Percentiles rank a stretch among this genome's conserved stretches.
These are phyloP conservation scores for Embidobia sp. DNA, from an alignment of 2,888 invertebrate species.

Conservation along the genomic window DNA sequence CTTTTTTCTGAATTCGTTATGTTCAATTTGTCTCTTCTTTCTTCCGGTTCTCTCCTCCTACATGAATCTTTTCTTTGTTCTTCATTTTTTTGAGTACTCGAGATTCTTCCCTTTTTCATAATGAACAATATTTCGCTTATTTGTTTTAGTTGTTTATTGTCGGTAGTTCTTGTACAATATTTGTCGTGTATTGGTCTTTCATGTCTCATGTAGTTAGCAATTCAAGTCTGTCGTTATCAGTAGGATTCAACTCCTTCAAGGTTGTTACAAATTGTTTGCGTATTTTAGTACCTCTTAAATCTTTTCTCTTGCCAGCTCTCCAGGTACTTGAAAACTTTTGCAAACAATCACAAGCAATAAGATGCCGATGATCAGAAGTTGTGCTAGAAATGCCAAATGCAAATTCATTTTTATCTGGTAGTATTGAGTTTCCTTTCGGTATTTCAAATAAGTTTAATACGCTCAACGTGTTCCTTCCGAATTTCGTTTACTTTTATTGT, in stretches of 20 bases:
- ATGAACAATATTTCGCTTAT: too few species aligned
- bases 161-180: not conserved
- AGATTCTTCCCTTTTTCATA: too few species aligned
- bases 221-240: not conserved
- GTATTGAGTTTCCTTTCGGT: not conserved
- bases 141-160: too few species aligned
- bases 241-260: not conserved
- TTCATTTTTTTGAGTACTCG: too few species aligned
- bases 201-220: conserved; percentile 5
- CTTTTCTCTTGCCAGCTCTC: not conserved
- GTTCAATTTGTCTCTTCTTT: too few species aligned
- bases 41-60: too few species aligned
- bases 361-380: not conserved
- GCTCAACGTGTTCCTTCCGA: not conserved
- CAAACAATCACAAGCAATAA: not conserved
- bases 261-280: not conserved
- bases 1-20: too few species aligned
- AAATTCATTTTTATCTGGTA: conserved; percentile 11
- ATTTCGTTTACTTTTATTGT: too few species aligned
- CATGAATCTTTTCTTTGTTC: too few species aligned
- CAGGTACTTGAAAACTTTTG: not conserved
- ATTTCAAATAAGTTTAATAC: conserved; percentile 18
- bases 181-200: conserved; percentile 2
- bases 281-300: not conserved
- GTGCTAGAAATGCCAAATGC: conserved; percentile 10